These are phyloP conservation scores for Anneissia japonica DNA, from an alignment of 35 echinoderm and acorn worm genomes.

Conservation along the genomic window DNA sequence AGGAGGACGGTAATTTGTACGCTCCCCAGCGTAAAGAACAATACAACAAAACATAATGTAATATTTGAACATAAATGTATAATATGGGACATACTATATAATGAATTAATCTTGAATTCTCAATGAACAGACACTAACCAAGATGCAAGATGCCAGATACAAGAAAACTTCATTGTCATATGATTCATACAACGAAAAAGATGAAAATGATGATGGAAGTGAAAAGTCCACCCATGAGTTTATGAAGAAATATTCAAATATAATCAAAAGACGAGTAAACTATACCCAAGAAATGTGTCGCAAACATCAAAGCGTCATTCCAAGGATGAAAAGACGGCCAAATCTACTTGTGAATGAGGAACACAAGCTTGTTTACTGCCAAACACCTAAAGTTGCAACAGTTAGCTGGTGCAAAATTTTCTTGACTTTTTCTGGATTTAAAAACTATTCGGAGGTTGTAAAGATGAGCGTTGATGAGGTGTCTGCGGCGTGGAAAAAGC, in stretches of 20 bases:
- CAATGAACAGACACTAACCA: too few species aligned
- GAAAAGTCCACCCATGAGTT: not conserved
- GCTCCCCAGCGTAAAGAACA: too few species aligned
- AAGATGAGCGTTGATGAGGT: not conserved
- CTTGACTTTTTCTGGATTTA: conserved; percentile 18
- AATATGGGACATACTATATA: too few species aligned
- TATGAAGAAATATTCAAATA: not conserved
- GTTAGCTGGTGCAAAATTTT: conserved; percentile 48
- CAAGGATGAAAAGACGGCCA: not conserved
- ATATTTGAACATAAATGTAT: too few species aligned
- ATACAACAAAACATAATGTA: too few species aligned
- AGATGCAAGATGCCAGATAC: too few species aligned
- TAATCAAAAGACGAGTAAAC: not conserved
- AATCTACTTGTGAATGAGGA: conserved; percentile 30
- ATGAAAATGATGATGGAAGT: too few species aligned
- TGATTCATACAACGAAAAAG: too few species aligned
- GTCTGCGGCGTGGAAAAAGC: not conserved
- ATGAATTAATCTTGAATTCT: too few species aligned
- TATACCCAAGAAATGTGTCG: not conserved
- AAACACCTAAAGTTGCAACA: conserved; percentile 45
- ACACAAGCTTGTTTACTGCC: conserved; percentile 57
- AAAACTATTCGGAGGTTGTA: not conserved
- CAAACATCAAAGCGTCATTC: not conserved
- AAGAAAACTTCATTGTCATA: too few species aligned
- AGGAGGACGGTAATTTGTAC: too few species aligned